phyloP scores from a whole-genome alignment of 2,888 invertebrate species.

The Epinotia brunnichana region DNA sequence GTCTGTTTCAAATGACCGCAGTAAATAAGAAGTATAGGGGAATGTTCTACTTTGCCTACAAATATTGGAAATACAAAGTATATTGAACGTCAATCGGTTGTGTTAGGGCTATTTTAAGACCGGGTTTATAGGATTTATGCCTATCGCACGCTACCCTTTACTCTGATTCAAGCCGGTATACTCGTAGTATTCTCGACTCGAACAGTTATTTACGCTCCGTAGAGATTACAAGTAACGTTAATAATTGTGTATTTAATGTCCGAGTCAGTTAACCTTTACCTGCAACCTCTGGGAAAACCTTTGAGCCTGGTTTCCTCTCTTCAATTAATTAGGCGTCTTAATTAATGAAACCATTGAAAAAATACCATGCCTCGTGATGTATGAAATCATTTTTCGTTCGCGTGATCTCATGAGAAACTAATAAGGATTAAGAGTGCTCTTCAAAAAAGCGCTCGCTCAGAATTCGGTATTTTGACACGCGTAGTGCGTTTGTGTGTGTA shows the following conservation, averaged over 20 bases:
- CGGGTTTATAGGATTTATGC: slow-evolving; percentile 22
- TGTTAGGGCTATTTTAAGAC: neutral
- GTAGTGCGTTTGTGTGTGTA: too few relatives aligned
- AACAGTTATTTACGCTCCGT: slow-evolving; percentile 4
- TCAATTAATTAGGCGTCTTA: slow-evolving; percentile 11
- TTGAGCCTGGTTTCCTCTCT: neutral
- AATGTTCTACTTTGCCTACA: slow-evolving; percentile 26
- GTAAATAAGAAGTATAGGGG: slow-evolving; percentile 32
- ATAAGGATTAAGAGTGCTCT: too few relatives aligned
- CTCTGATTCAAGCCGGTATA: neutral
- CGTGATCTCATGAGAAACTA: too few relatives aligned
- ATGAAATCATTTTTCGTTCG: too few relatives aligned
- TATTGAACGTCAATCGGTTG: slow-evolving; percentile 4
- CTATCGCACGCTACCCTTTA: neutral
- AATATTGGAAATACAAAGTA: slow-evolving; percentile 19
- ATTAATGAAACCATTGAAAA: slow-evolving; percentile 8
- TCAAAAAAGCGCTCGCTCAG: too few relatives aligned
- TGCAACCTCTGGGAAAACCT: neutral
- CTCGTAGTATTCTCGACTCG: slow-evolving; percentile 8
- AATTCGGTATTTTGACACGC: too few relatives aligned
- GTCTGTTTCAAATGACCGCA: slow-evolving; percentile 55
- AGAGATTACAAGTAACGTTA: slow-evolving; percentile 5
- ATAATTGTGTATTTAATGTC: slow-evolving; percentile 2
- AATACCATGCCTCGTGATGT: neutral
- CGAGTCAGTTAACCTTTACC: neutral